These are phyloP conservation scores for Epizoanthus illoricatus DNA, from an alignment of 92 coral and sea anemone genomes.

Conservation along the genomic window DNA sequence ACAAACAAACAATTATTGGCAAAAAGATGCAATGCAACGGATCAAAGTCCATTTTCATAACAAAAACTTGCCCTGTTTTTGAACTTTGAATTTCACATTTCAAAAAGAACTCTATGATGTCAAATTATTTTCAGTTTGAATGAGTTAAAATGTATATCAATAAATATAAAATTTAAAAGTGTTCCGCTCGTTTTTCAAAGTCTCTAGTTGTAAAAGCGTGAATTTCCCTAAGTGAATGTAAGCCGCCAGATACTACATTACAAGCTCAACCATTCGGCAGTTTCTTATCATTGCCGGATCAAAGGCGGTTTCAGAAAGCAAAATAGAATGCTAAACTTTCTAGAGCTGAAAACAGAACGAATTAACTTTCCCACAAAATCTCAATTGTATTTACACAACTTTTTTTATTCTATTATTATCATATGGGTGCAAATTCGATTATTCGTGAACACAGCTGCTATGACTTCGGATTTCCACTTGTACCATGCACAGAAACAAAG, in stretches of 20 bases:
- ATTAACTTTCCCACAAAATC: background rate
- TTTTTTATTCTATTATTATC: background rate
- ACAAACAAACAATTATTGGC: background rate
- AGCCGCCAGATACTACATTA: background rate
- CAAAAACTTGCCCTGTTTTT: background rate
- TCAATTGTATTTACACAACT: background rate
- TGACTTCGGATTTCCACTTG: background rate
- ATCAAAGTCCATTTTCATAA: constrained; percentile 7
- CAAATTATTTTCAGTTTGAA: background rate
- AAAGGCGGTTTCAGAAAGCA: background rate
- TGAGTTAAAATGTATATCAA: background rate
- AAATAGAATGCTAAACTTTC: background rate
- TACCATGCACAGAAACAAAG: no score
- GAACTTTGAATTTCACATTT: background rate
- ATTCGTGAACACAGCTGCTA: constrained; percentile 23
- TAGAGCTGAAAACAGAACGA: background rate
- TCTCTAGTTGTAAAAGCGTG: background rate
- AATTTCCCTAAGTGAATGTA: background rate
- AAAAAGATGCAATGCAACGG: background rate
- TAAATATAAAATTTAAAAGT: no score
- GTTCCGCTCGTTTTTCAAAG: background rate
- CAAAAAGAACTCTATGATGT: no score
- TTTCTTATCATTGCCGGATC: background rate
- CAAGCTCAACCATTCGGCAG: background rate
- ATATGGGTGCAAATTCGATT: background rate